phyloP scores from a whole-genome alignment of 2,888 invertebrate genomes.

The Tinea pellionella region DNA sequence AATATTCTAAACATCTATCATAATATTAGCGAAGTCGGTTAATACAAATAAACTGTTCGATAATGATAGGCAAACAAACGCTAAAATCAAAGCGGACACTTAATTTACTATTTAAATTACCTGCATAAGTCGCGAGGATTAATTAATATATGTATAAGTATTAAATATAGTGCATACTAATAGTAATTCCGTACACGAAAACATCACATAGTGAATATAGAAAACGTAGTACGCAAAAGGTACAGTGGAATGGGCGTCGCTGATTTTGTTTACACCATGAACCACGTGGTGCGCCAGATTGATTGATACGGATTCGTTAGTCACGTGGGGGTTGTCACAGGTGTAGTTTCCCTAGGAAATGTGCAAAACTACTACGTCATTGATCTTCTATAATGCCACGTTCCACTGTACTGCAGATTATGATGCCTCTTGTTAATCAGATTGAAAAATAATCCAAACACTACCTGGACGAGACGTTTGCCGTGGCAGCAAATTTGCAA shows the following conservation, averaged over 20 bases:
- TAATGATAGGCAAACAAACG: too few species aligned
- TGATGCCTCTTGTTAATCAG: neutral
- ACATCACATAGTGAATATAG: neutral
- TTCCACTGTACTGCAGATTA: conserved; percentile 15
- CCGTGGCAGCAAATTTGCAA: conserved; percentile 36
- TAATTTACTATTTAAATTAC: too few species aligned
- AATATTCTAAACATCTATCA: neutral
- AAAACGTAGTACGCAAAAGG: conserved; percentile 5
- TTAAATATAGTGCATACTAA: neutral
- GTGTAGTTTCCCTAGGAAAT: conserved; percentile 20
- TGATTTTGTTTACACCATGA: conserved; percentile 20
- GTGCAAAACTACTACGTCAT: neutral
- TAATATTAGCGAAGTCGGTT: neutral
- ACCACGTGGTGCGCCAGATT: conserved; percentile 55
- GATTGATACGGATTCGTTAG: conserved; percentile 32
- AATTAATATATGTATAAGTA: too few species aligned
- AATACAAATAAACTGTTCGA: too few species aligned
- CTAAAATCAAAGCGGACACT: too few species aligned
- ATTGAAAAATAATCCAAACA: neutral
- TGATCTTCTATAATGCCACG: conserved; percentile 16
- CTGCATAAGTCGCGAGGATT: neutral
- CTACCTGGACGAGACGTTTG: conserved; percentile 62
- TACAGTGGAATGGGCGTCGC: conserved; percentile 4
- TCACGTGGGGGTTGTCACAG: conserved; percentile 51
- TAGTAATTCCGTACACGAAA: neutral